phyloP scores from a whole-genome alignment of 2,113 vertebrate species.

The Sorex fumeus region DNA sequence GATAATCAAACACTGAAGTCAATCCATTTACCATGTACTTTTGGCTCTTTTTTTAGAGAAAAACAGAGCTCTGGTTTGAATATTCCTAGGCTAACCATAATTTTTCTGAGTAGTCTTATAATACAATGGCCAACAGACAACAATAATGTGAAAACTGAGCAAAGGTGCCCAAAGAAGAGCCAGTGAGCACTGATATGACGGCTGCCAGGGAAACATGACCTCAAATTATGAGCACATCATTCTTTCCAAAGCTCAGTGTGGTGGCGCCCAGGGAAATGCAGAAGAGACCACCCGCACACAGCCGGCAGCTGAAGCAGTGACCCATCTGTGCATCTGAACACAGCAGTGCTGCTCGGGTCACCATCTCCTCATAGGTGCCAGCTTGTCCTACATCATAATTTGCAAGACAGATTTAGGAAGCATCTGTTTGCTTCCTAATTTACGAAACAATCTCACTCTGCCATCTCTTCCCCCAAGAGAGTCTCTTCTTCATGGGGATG shows the following conservation, averaged over 20 bases:
- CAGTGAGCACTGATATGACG: background rate
- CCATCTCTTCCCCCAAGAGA: too few relatives aligned
- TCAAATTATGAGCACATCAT: too few relatives aligned
- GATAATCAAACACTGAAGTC: conserved; percentile 23
- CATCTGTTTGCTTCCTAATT: background rate
- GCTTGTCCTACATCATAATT: background rate
- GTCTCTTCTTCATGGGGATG: background rate
- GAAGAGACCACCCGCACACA: background rate
- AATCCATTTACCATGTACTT: conserved; percentile 37
- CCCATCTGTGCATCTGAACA: too few relatives aligned
- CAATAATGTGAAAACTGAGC: conserved; percentile 25
- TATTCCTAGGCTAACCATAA: background rate
- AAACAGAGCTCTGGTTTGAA: background rate
- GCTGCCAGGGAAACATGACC: background rate
- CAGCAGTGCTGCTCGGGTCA: background rate
- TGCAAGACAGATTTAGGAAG: conserved; percentile 2
- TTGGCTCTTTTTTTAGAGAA: background rate
- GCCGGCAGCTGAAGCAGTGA: background rate
- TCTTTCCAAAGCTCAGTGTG: too few relatives aligned
- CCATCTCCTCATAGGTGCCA: background rate
- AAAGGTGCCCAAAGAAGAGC: background rate
- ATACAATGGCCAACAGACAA: conserved; percentile 13
- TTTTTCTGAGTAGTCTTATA: conserved; percentile 11
- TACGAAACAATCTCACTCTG: background rate
- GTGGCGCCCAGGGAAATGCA: too few relatives aligned